These are phyloP conservation scores for Hipparchia semele DNA, from an alignment of 2,888 invertebrate genomes.

Conservation along the genomic window DNA sequence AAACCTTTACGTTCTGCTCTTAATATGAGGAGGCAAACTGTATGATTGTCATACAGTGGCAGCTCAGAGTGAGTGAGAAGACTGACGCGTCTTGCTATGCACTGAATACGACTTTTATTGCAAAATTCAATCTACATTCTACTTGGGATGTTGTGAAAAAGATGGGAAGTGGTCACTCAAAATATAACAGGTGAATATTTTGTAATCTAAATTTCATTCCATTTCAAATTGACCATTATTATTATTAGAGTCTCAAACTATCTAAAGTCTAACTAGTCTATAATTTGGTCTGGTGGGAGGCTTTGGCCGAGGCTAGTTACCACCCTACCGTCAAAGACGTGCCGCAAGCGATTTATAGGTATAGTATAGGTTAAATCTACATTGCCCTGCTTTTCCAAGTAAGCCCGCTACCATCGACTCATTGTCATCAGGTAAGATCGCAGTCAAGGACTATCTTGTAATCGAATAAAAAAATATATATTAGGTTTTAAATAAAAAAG, in stretches of 20 bases:
- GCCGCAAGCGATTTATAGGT: too few species aligned
- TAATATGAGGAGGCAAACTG: not conserved
- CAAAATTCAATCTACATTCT: slow-evolving; percentile 31
- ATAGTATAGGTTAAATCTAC: too few species aligned
- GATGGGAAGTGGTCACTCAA: slow-evolving; percentile 12
- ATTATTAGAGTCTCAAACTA: not conserved
- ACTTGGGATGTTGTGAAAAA: slow-evolving; percentile 17
- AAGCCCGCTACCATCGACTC: too few species aligned
- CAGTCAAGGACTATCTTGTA: too few species aligned
- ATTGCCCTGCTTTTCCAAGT: too few species aligned
- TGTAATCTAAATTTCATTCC: not conserved
- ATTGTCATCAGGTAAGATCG: too few species aligned
- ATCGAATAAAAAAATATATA: too few species aligned
- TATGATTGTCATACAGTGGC: slow-evolving; percentile 2
- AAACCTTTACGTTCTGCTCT: not conserved
- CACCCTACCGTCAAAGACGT: too few species aligned
- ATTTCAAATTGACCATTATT: not conserved
- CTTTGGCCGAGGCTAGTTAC: too few species aligned
- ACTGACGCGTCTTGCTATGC: slow-evolving; percentile 30
- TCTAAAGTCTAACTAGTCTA: too few species aligned
- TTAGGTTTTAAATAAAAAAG: too few species aligned
- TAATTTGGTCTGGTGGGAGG: too few species aligned
- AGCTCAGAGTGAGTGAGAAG: slow-evolving; percentile 2
- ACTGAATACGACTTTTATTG: slow-evolving; percentile 35
- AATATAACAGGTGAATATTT: not conserved